Base-by-base conservation (phyloP, 2,797 vertebrate genomes). In the Tolypeutes matacus region DNA sequence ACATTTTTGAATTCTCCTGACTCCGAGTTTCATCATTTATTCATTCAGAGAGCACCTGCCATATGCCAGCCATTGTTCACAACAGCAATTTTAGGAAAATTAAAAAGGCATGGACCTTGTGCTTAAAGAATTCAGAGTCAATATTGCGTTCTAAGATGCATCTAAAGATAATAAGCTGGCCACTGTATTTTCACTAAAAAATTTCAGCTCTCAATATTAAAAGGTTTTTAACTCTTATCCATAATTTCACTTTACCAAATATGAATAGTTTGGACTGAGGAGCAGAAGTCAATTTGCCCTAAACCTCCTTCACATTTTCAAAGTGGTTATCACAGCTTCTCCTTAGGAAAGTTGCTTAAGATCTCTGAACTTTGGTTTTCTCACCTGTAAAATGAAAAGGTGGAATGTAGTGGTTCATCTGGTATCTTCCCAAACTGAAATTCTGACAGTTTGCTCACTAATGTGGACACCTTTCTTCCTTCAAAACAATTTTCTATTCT, bases 241-340 rank as follows among this genome's bases (percentile, higher is more conserved):
- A 15, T 83, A 62, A 83, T 73, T 92, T 86, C 56, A 67, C 36
- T 64, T 77, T 46, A 70, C 64, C 67, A 7, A 0, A 10, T 58
- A 18, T 49, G 27, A 87, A 85, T 91, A 60, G 15, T 65, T 93
- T 87, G 64, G 56, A 49, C 29, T 94, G 92, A 53, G 23, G 25
- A 77, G 17, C 34, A 86, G 17, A 85, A 49, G 83, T 77, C 72
- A 58, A n/a, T 31, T 73, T 96, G 73, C 64, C 78, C 80, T 27
- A 78, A 72, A 36, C 46, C 46, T 67, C 65, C 42, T 64, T 92
- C n/a, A 9, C 60, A 23, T 20, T 64, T 89, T 70, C 58, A 91
- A 58, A 29, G 65, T 14, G 23, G 9, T 42, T 29, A 69, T 20
- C 15, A 76, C 18, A 76, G 46, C 20, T 85, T 80, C 17, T 51